phyloP scores from a whole-genome alignment of 2,888 invertebrate species.

The Stenotaenia linearis region DNA sequence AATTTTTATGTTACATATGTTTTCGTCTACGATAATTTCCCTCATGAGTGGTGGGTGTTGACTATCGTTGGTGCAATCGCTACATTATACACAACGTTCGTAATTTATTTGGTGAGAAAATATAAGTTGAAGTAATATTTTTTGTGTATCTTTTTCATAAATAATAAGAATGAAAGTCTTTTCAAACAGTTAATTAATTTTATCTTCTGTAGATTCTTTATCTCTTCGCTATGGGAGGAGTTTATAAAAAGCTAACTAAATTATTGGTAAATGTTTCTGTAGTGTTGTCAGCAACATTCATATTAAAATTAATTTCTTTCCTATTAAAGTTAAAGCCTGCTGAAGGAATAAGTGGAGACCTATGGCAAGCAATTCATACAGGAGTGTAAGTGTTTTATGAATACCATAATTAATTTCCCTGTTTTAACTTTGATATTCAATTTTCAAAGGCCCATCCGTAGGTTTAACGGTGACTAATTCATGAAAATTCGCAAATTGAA shows the following conservation, averaged over 20 bases:
- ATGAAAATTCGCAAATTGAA: too few species aligned
- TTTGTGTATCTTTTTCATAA: too few species aligned
- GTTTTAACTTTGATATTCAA: too few species aligned
- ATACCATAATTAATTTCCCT: too few species aligned
- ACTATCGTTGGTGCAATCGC: neutral
- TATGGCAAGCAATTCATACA: neutral
- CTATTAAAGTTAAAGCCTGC: neutral
- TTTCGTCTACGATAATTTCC: neutral
- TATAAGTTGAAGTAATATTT: neutral
- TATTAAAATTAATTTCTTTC: neutral
- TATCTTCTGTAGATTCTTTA: neutral
- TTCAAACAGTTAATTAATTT: too few species aligned
- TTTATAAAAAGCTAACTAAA: neutral
- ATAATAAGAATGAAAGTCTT: too few species aligned
- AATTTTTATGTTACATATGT: neutral
- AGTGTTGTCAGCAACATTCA: neutral
- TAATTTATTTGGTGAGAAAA: slow-evolving; percentile 11
- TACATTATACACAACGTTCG: neutral
- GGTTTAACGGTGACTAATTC: too few species aligned
- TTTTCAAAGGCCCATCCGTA: too few species aligned
- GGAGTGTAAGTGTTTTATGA: neutral
- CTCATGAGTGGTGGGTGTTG: neutral
- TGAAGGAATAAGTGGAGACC: neutral
- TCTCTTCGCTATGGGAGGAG: neutral
- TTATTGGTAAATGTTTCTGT: neutral